Percentiles rank a stretch among this genome's conserved stretches.
Evolutionary conservation across 1,140 invertebrate species (phyloP).

Genomic region (Octopus bimaculoides): DNA sequence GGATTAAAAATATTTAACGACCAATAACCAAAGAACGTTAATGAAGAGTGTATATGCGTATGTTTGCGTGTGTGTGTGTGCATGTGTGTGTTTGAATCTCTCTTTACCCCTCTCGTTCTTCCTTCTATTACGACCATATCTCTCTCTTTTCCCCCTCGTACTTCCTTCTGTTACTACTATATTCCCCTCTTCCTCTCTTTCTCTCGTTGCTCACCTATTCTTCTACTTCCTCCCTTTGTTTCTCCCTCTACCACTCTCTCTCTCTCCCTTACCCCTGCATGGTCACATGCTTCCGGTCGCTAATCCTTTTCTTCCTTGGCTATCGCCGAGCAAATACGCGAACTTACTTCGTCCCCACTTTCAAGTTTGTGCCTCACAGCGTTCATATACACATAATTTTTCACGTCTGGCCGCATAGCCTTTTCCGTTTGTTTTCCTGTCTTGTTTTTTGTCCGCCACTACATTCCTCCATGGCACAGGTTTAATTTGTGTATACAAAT

Average conservation of each 20-base stretch:
- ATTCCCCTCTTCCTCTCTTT: slow-evolving; percentile 14
- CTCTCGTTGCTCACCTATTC: slow-evolving; percentile 9
- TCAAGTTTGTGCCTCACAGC: no score
- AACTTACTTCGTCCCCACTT: no score
- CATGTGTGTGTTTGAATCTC: background rate
- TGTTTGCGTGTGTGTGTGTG: background rate
- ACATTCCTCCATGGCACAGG: no score
- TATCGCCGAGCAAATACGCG: no score
- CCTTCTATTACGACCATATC: background rate
- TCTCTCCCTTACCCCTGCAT: slow-evolving; percentile 4
- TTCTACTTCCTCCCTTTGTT: slow-evolving; percentile 2
- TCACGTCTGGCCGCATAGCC: no score
- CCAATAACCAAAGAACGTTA: no score
- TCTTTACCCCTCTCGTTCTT: background rate
- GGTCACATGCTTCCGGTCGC: no score
- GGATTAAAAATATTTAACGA: no score
- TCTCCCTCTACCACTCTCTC: slow-evolving; percentile 10
- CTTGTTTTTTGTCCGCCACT: no score
- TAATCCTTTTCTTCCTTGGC: no score
- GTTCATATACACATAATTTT: no score
- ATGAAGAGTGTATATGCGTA: background rate
- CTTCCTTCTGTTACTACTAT: slow-evolving; percentile 12
- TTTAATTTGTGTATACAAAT: background rate
- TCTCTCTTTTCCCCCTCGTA: background rate
- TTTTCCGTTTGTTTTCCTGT: no score